These are phyloP conservation scores for Fragum sueziense DNA, from an alignment of 2,888 invertebrate species.

Conservation along the genomic window DNA sequence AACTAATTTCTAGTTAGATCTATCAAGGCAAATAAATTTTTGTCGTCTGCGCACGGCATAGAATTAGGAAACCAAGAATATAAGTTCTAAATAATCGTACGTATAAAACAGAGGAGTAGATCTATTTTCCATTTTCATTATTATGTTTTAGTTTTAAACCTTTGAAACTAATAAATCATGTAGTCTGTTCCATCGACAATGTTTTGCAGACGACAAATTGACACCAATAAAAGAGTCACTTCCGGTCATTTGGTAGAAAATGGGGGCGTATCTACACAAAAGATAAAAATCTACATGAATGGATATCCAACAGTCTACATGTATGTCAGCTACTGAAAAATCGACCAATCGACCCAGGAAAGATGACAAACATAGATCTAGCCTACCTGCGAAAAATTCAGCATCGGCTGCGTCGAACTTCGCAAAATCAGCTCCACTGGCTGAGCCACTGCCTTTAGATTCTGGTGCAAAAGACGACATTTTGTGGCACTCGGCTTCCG, in stretches of 20 bases:
- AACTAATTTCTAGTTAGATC: no score
- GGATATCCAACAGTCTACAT: no score
- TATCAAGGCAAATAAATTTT: no score
- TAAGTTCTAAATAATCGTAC: no score
- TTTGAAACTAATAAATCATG: no score
- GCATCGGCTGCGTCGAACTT: conserved; percentile 68
- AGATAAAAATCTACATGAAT: neutral
- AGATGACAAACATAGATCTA: neutral
- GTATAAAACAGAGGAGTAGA: no score
- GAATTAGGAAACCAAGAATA: no score
- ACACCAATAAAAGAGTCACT: neutral
- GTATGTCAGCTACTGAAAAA: neutral
- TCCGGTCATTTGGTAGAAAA: neutral
- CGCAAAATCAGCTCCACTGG: conserved; percentile 39
- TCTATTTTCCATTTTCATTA: no score
- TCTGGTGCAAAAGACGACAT: conserved; percentile 78
- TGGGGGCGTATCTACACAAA: neutral
- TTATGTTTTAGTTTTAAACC: no score
- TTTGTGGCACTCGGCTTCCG: neutral
- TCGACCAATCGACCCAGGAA: neutral
- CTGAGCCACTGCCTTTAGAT: conserved; percentile 51
- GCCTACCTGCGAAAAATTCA: conserved; percentile 72
- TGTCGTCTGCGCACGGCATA: no score
- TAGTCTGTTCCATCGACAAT: no score
- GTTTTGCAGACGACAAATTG: neutral